Evolutionary conservation across 2,113 vertebrate species (phyloP), one percentile per base, ranked within the genome.

Genomic region (Osmerus eperlanus): DNA sequence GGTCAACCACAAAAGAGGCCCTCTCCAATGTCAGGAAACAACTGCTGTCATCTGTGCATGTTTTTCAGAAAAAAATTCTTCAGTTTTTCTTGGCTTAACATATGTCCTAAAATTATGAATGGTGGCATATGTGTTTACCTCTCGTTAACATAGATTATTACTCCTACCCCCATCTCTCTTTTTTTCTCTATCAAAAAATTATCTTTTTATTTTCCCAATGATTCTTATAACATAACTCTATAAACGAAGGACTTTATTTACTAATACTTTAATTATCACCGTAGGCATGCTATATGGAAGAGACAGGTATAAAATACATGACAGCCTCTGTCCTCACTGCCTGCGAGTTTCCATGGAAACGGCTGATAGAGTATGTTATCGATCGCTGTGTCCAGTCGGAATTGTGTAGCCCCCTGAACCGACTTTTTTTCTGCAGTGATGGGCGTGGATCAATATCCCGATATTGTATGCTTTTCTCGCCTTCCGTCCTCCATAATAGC

Each of bases 331-430:
- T 91, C 91, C 90, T 91, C 87, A 83, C 82, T 78, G 90, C 90
- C 90, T 70, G 81, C 65, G 80, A 81, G 93, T 94, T 93, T 85
- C 92, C 91, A 93, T 93, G 91, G 93, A 89, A 91, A 94, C 92
- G 83, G 80, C 92, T 93, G 92, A 93, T 94, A 91, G 92, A 93
- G 92, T 91, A 92, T 88, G 88, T 89, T 93, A 94, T 94, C 89
- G 93, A 94, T 93, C 89, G 91, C 85, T 13, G 86, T 90, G 92
- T 93, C 92, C 93, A 91, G 91, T 91, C 83, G 77, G 86, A 81
- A 84, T 81, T 87, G 81, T 83, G 81, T 80, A 80, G 85, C 74
- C 28, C 70, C 58, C 89, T 84, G 88, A 92, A 87, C 92, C 78
- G 78, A 85, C 85, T 88, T 92, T 93, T 93, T 92, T 92, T 91